Percentiles rank a stretch among this genome's conserved stretches.
Conservation (phyloP, 1,140 invertebrate species). For the Magallana ariakensis region DNA sequence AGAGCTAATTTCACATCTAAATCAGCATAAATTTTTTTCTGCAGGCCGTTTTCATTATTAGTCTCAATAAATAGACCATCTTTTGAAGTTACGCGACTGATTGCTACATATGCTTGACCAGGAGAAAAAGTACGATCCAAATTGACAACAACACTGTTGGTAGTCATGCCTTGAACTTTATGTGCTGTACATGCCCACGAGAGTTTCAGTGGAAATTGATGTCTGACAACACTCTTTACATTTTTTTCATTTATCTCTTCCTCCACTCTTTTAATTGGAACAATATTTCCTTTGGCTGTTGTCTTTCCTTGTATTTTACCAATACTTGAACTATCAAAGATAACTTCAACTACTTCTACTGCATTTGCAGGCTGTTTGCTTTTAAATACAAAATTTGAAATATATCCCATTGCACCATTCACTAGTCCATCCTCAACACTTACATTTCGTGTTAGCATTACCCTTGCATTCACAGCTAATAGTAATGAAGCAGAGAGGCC, state of each 20-base stretch:
- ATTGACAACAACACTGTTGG: conserved; percentile 30
- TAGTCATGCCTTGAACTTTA: conserved; percentile 40
- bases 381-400: too few species aligned
- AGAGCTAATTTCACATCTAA: neutral
- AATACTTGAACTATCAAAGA: conserved; percentile 31
- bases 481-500: neutral
- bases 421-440: too few species aligned
- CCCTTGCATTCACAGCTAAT: too few species aligned
- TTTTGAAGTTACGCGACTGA: conserved; percentile 38
- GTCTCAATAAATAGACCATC: conserved; percentile 18
- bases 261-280: conserved; percentile 14
- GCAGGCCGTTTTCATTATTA: neutral
- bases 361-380: conserved; percentile 37
- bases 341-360: conserved; percentile 32
- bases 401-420: too few species aligned
- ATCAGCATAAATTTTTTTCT: conserved; percentile 30
- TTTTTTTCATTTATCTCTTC: conserved; percentile 12
- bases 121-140: conserved; percentile 34
- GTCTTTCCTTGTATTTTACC: conserved; percentile 20
- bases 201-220: too few species aligned
- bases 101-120: conserved; percentile 45
- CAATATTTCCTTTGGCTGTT: neutral
- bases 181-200: too few species aligned
- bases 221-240: neutral
- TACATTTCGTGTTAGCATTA: too few species aligned